Percentiles rank a stretch among this genome's conserved stretches.
phyloP scores from a whole-genome alignment of 2,888 invertebrate species.

The Cephus rjabovi region DNA sequence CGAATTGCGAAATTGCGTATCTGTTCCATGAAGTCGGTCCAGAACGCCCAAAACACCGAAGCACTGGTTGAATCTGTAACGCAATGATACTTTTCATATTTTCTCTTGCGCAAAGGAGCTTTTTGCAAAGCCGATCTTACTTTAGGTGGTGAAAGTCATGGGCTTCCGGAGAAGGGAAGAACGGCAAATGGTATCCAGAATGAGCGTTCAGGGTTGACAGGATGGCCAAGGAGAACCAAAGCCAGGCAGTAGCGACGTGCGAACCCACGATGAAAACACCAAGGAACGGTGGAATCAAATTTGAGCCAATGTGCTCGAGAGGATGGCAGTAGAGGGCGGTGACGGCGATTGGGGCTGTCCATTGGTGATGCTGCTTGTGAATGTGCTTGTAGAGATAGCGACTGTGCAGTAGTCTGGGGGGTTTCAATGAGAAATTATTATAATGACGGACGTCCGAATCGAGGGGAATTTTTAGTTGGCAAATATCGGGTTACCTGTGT shows the following conservation, averaged over 20 bases:
- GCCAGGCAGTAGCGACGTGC: conserved; percentile 81
- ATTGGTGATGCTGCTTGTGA: conserved; percentile 89
- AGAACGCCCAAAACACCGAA: conserved; percentile 85
- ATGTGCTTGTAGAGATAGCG: conserved; percentile 82
- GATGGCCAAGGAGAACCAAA: conserved; percentile 85
- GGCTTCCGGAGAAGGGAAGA: conserved; percentile 86
- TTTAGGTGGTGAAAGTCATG: conserved; percentile 91
- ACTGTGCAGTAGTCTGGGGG: conserved; percentile 77
- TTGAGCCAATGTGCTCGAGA: conserved; percentile 79
- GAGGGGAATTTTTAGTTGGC: neutral
- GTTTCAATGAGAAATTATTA: neutral
- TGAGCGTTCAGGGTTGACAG: conserved; percentile 84
- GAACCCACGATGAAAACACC: conserved; percentile 81
- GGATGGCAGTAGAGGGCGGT: conserved; percentile 86
- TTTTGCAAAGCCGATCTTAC: conserved; percentile 64
- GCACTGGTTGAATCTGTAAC: conserved; percentile 82
- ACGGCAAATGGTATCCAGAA: conserved; percentile 87
- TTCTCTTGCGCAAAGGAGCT: too few species aligned
- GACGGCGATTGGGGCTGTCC: conserved; percentile 89
- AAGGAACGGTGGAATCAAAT: conserved; percentile 80
- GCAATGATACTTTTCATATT: conserved; percentile 11
- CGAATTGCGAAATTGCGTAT: conserved; percentile 79
- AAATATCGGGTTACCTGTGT: conserved; percentile 71
- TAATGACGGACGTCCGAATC: too few species aligned
- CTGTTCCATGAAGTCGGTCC: conserved; percentile 87